Conservation (phyloP, 2,888 invertebrate genomes). For the Plagiodera versicolora region DNA sequence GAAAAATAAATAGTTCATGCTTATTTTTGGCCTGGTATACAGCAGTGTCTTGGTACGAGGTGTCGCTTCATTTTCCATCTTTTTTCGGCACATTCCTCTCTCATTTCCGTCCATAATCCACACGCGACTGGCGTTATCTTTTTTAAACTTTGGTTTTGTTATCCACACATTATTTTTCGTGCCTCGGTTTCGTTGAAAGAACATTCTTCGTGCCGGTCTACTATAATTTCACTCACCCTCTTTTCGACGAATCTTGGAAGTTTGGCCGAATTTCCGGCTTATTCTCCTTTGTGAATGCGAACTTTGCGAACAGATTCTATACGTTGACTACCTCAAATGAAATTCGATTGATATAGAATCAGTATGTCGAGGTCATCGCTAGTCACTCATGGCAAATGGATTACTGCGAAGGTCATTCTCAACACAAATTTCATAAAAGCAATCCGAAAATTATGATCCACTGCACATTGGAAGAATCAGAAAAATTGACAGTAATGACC, state of each 20-base stretch:
- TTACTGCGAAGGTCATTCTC: too few relatives aligned
- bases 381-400: too few relatives aligned
- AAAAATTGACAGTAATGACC: too few relatives aligned
- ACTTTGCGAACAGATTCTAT: slow-evolving; percentile 25
- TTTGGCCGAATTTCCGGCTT: slow-evolving; percentile 35
- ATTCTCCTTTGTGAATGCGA: slow-evolving; percentile 21
- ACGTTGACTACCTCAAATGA: not conserved
- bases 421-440: too few relatives aligned
- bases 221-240: slow-evolving; percentile 30
- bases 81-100: slow-evolving; percentile 48
- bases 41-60: slow-evolving; percentile 50
- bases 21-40: not conserved
- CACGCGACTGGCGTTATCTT: slow-evolving; percentile 45
- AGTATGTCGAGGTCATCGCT: not conserved
- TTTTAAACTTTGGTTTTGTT: slow-evolving; percentile 43
- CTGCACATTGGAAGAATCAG: too few relatives aligned
- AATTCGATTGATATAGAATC: not conserved
- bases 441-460: too few relatives aligned
- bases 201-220: slow-evolving; percentile 43
- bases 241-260: slow-evolving; percentile 19
- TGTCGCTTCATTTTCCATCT: slow-evolving; percentile 50
- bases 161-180: slow-evolving; percentile 48
- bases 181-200: slow-evolving; percentile 38
- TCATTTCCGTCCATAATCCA: slow-evolving; percentile 48
- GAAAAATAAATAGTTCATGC: too few relatives aligned